Conservation (phyloP, 2,888 invertebrate genomes). For the Colletes collaris region DNA sequence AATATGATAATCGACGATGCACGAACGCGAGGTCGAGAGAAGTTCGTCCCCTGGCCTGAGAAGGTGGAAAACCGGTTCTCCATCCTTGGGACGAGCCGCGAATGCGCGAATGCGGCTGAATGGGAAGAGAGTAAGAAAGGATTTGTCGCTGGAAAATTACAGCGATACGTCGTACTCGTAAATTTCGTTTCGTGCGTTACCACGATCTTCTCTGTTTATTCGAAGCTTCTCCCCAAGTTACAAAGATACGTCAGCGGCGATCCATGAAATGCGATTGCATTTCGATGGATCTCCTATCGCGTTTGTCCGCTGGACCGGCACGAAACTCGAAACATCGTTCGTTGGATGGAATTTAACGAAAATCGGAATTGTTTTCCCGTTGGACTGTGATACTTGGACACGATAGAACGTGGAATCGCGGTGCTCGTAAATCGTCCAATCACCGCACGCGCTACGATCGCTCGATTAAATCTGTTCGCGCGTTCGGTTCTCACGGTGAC, state of each 20-base stretch:
- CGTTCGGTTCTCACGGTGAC: constrained; percentile 18
- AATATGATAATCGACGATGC: constrained; percentile 73
- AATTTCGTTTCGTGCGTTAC: not conserved
- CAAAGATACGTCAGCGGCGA: too few relatives aligned
- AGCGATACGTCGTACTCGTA: constrained; percentile 40
- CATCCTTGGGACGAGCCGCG: constrained; percentile 42
- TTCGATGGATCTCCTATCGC: too few relatives aligned
- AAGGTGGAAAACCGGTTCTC: constrained; percentile 68
- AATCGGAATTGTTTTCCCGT: too few relatives aligned
- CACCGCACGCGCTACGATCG: not conserved
- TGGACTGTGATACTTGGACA: not conserved
- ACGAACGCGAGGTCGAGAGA: constrained; percentile 45
- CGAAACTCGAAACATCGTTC: too few relatives aligned
- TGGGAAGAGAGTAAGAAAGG: constrained; percentile 51
- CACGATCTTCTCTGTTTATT: too few relatives aligned
- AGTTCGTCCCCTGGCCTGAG: constrained; percentile 54
- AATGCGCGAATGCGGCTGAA: not conserved
- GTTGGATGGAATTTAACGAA: too few relatives aligned
- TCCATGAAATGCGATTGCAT: too few relatives aligned
- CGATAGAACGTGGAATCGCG: not conserved
- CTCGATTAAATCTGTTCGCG: constrained; percentile 40
- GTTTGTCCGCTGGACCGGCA: too few relatives aligned
- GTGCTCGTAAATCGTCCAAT: constrained; percentile 24
- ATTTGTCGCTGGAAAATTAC: constrained; percentile 73
- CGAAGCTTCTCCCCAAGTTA: too few relatives aligned